Base-by-base conservation (phyloP, 2,113 vertebrate species). In the Amazona guildingii region DNA sequence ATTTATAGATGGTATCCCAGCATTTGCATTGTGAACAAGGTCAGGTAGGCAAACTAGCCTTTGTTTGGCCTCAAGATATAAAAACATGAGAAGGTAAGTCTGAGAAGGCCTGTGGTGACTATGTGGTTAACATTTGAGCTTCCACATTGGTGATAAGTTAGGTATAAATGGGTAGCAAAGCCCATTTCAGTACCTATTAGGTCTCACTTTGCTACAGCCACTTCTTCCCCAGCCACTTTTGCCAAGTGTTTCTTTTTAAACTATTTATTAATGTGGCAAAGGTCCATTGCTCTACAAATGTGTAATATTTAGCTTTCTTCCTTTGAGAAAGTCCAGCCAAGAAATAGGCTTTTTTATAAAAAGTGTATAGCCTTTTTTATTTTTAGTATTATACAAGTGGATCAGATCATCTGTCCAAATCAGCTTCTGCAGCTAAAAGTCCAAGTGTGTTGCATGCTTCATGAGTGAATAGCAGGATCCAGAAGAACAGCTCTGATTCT, bases 361-460 rank as follows among this genome's bases (percentile, higher is more conserved):
- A 86, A 66, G 13, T 4, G 0, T n/a, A 10, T 15, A 16, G 19
- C 7, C 11, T 88, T 59, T 63, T 80, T 67, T 80, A 39, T 70
- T 94, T 92, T 91, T 49, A 68, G 27, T 31, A 4, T 82, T 78
- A 4, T 28, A 5, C 2, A 13, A 57, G 48, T 43, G 27, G 35
- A 37, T 91, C 77, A 84, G 39, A 43, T 70, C 28, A 41, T 82
- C 29, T 87, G 35, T 89, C 57, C 77, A 69, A 59, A 43, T 84
- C 20, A 35, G 27, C 39, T 87, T 86, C 61, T 92, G 61, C 25
- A 43, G 37, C 69, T 84, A 31, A 72, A 84, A 64, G 12, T 39
- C 35, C 28, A 19, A 1, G 2, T 31, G 13, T 43, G 39, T 43
- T 68, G 16, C 0, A 0, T 75, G 57, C 48, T 66, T 83, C 21